Conservation (phyloP, 2,888 invertebrate genomes). For the Kuschelorhynchus macadamiae region DNA sequence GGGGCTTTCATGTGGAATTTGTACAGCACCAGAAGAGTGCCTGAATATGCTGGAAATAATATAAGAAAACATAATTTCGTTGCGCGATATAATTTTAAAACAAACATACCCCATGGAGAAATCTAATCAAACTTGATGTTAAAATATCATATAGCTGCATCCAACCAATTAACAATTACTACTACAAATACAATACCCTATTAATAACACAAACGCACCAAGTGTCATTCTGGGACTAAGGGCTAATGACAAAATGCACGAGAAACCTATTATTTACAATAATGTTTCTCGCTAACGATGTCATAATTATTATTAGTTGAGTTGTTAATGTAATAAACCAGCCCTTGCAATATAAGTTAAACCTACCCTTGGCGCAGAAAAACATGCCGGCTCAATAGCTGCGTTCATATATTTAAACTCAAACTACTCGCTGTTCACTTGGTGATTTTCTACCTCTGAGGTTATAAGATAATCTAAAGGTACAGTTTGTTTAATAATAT, state of each 20-base stretch:
- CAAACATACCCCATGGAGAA: constrained; percentile 7
- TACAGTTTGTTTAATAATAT: too few species aligned
- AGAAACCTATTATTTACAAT: constrained; percentile 44
- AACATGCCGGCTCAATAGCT: constrained; percentile 11
- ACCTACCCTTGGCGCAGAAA: constrained; percentile 12
- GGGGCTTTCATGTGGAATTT: too few species aligned
- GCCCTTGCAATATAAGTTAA: constrained; percentile 54
- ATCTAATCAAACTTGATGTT: not conserved
- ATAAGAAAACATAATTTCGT: too few species aligned
- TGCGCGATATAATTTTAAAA: not conserved
- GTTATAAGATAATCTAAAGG: too few species aligned
- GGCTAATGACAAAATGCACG: constrained; percentile 23
- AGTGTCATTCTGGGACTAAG: constrained; percentile 30
- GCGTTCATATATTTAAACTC: too few species aligned
- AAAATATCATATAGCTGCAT: constrained; percentile 24
- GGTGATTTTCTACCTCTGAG: too few species aligned
- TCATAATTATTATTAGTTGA: constrained; percentile 69
- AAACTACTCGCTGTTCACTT: too few species aligned
- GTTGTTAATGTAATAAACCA: constrained; percentile 68
- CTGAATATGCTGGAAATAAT: too few species aligned
- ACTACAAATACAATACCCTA: constrained; percentile 27
- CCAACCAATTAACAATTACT: constrained; percentile 32
- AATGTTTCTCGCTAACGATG: constrained; percentile 62
- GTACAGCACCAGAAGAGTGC: too few species aligned
- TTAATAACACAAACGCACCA: constrained; percentile 28